Evolutionary conservation across 2,113 vertebrate genomes (phyloP).

Genomic region (Pyxicephalus adspersus): DNA sequence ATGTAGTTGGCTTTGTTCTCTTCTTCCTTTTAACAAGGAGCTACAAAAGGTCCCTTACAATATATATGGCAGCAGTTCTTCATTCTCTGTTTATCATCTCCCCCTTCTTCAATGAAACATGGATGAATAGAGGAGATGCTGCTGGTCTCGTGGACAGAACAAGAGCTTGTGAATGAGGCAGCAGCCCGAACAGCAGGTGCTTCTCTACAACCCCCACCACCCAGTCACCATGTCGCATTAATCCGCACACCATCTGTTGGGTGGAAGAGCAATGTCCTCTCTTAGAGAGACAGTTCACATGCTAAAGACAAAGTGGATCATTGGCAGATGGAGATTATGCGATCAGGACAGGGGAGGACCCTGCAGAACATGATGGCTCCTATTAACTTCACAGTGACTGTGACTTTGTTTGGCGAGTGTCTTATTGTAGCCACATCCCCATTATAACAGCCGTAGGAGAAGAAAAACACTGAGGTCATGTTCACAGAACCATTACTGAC

Average conservation of each 20-base stretch:
- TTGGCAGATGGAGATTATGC: conserved; percentile 54
- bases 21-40: conserved; percentile 23
- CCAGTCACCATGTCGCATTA: conserved; percentile 7
- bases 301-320: conserved; percentile 35
- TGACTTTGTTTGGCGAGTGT: conserved; percentile 26
- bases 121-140: conserved; percentile 34
- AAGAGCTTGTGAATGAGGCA: conserved; percentile 51
- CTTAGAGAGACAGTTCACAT: conserved; percentile 9
- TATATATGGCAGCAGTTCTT: conserved; percentile 26
- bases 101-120: conserved; percentile 32
- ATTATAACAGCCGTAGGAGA: conserved; percentile 24
- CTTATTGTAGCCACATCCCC: conserved; percentile 13
- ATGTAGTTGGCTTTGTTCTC: conserved; percentile 9
- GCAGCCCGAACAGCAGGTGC: conserved; percentile 49
- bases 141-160: conserved; percentile 42
- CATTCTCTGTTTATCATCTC: conserved; percentile 10
- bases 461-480: conserved; percentile 3
- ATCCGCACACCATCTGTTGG: conserved; percentile 51
- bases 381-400: conserved; percentile 41
- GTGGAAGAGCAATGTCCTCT: conserved; percentile 15
- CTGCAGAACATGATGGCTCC: conserved; percentile 1
- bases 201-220: conserved; percentile 15
- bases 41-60: conserved; percentile 13
- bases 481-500: not conserved
- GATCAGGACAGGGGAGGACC: conserved; percentile 20